Base-by-base conservation (phyloP, 2,888 invertebrate genomes). In the Amphimallon solstitiale region DNA sequence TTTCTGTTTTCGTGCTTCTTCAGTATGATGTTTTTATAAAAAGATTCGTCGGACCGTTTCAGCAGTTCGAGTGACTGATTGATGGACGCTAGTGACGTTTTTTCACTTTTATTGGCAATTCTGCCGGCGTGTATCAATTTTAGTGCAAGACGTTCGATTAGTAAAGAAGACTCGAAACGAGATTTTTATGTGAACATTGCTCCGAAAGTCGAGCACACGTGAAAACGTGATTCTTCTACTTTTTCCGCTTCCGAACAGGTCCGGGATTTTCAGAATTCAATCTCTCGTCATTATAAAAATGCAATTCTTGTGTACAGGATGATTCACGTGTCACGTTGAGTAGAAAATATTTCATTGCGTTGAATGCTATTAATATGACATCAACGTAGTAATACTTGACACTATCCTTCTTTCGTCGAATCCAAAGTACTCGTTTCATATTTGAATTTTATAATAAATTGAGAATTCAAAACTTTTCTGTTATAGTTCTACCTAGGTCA, bases 121-220 rank as follows among this genome's bases (percentile, higher is more conserved):
- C 70, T 65, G 69, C 66, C 68, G 70, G 70, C 69, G 71, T 73
- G 74, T 72, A 74, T 74, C 75, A 73, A 72, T 75, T 73, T 73
- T 72, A 70, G 67, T 74, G 68, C 69, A 70, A 65, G 68, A 68
- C 69, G 71, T 70, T 69, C 74, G 74, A 74, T 76, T 75, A 74
- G 74, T 75, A 72, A n/a, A n/a, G n/a, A n/a, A 71, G 69, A 71
- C 69, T 69, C n/a, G 70, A 72, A 72, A 74, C 72, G 74, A 75
- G 75, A 74, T 74, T 76, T 76, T 76, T 76, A 76, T 76, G 76
- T 75, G 75, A 74, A 75, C 75, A 74, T 76, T 75, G 75, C 73
- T 75, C 73, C 74, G 73, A 73, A 76, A 73, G 68, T 72, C 68
- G 70, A 71, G 71, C 73, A 73, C 73, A 73, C 73, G 73, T 74